These are phyloP conservation scores for Amphipoea lucens DNA, from an alignment of 2,888 invertebrate species.

Conservation along the genomic window DNA sequence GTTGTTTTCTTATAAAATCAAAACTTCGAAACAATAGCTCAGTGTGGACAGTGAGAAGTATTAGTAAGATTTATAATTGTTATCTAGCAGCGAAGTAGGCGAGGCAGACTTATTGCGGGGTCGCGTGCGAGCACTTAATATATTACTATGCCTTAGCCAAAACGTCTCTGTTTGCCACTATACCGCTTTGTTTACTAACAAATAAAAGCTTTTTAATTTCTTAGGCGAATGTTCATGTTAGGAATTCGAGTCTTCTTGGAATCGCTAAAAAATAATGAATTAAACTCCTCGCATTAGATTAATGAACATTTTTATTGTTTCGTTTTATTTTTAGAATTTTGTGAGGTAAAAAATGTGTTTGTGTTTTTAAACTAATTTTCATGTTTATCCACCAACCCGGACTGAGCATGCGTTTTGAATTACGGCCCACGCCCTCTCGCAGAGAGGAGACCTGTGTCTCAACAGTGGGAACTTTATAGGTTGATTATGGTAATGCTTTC, in stretches of 20 bases:
- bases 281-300: constrained; percentile 1
- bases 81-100: constrained; percentile 84
- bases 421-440: background rate
- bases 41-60: constrained; percentile 86
- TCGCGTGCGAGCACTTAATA: constrained; percentile 87
- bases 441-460: background rate
- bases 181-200: constrained; percentile 83
- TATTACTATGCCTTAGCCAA: constrained; percentile 84
- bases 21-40: constrained; percentile 70
- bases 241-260: constrained; percentile 49
- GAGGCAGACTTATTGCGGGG: constrained; percentile 85
- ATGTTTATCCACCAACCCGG: too few relatives aligned
- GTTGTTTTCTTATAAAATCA: constrained; percentile 58
- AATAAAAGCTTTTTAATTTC: constrained; percentile 73
- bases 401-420: too few relatives aligned
- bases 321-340: background rate
- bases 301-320: constrained; percentile 3
- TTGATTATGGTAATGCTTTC: background rate
- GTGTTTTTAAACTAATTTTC: background rate
- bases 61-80: constrained; percentile 88
- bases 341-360: background rate
- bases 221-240: constrained; percentile 62
- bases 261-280: constrained; percentile 23
- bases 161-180: constrained; percentile 86
- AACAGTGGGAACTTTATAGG: too few relatives aligned